phyloP scores from a whole-genome alignment of 2,797 vertebrate species.

The Scolopax rusticola region DNA sequence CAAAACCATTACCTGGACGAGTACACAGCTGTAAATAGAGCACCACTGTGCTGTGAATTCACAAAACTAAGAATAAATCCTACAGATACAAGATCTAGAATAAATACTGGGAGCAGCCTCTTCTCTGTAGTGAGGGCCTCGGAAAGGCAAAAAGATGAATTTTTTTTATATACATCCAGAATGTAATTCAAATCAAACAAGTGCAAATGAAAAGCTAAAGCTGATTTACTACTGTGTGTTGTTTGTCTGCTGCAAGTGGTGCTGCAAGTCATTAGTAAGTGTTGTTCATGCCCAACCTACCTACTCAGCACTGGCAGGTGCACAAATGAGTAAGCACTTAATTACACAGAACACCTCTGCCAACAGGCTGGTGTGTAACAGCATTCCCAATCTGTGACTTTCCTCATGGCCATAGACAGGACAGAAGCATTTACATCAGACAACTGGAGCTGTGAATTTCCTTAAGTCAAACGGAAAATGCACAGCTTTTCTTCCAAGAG shows the following conservation, averaged over 20 bases:
- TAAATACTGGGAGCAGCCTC: not conserved
- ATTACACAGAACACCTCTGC: not conserved
- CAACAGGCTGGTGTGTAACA: not conserved
- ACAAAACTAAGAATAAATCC: not conserved
- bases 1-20: not conserved
- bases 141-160: not conserved
- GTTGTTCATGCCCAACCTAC: not conserved
- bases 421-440: not conserved
- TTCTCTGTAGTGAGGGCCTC: not conserved
- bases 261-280: not conserved
- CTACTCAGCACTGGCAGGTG: not conserved
- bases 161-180: not conserved
- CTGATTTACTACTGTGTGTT: not conserved
- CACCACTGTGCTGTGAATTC: not conserved
- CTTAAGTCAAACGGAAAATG: not conserved
- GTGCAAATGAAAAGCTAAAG: not conserved
- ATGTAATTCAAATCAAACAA: not conserved
- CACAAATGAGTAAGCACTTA: not conserved
- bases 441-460: not conserved
- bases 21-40: not conserved
- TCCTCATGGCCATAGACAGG: rapidly evolving
- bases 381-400: not conserved
- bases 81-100: not conserved
- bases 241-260: not conserved
- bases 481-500: not conserved